Conservation (phyloP, 2,113 vertebrate genomes). For the Hyaena hyaena region DNA sequence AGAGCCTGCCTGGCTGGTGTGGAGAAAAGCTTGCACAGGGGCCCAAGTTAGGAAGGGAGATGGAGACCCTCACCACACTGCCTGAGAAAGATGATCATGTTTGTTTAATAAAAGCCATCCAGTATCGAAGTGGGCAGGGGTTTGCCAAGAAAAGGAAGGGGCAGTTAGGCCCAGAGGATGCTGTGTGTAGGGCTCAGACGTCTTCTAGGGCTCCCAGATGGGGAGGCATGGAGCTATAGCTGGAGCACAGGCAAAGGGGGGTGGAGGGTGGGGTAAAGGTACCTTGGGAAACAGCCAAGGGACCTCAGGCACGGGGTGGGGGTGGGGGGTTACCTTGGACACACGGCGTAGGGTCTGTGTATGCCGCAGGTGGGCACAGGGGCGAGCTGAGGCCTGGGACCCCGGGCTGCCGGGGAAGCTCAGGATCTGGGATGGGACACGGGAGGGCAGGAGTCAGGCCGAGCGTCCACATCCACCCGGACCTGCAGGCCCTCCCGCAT, state of each 20-base stretch:
- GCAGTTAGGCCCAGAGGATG: not conserved
- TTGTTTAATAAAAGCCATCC: not conserved
- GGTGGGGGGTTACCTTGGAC: conserved; percentile 85
- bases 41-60: not conserved
- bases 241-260: not conserved
- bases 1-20: not conserved
- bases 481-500: rapidly evolving
- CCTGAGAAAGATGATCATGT: rapidly evolving
- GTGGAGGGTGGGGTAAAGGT: rapidly evolving
- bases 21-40: not conserved
- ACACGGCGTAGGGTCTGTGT: conserved; percentile 87
- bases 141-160: not conserved
- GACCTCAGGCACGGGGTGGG: not conserved
- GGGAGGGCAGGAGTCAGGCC: not conserved
- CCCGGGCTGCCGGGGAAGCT: conserved; percentile 88
- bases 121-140: not conserved
- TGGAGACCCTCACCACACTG: too few species aligned
- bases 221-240: not conserved
- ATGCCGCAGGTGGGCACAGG: conserved; percentile 91
- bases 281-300: not conserved
- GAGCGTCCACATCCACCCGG: rapidly evolving
- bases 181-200: not conserved
- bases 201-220: rapidly evolving
- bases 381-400: conserved; percentile 87
- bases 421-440: conserved; percentile 84